phyloP scores from a whole-genome alignment of 2,113 vertebrate genomes.

The Cololabis saira region DNA sequence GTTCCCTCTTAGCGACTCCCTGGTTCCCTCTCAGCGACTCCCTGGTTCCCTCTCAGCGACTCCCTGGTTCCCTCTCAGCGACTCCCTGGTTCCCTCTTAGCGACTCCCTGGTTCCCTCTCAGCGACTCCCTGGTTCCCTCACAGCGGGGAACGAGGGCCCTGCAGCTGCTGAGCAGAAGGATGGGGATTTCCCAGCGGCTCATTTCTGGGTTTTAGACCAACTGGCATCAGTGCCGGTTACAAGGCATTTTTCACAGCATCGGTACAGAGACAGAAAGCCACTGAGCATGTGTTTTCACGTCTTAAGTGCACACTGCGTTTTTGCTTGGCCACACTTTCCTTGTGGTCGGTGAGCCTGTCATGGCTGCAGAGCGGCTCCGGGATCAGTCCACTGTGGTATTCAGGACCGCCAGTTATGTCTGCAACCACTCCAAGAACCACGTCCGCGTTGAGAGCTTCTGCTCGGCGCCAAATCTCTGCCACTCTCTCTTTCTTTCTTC shows the following conservation, averaged over 20 bases:
- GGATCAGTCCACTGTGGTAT: conserved; percentile 60
- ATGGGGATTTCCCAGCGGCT: neutral
- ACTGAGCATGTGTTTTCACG: conserved; percentile 60
- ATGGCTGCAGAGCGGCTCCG: conserved; percentile 25
- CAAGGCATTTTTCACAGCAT: conserved; percentile 32
- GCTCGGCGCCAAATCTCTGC: conserved; percentile 48
- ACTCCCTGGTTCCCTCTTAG: too few relatives aligned
- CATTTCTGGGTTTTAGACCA: neutral
- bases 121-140: neutral
- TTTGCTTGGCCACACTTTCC: conserved; percentile 50
- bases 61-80: too few relatives aligned
- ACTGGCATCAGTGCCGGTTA: conserved; percentile 32
- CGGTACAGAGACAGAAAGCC: conserved; percentile 47
- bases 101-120: too few relatives aligned
- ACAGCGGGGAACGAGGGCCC: conserved; percentile 17
- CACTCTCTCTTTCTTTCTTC: neutral
- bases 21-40: too few relatives aligned
- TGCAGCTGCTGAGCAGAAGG: conserved; percentile 10
- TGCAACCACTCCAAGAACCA: conserved; percentile 32
- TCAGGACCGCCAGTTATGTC: conserved; percentile 70
- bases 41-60: too few relatives aligned
- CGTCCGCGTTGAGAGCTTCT: conserved; percentile 31
- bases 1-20: too few relatives aligned
- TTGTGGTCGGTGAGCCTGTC: conserved; percentile 61
- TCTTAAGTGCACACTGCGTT: conserved; percentile 46